Percentiles rank a stretch among this genome's conserved stretches.
Evolutionary conservation across 1,140 invertebrate genomes (phyloP).

Genomic region (Philaenus spumarius): DNA sequence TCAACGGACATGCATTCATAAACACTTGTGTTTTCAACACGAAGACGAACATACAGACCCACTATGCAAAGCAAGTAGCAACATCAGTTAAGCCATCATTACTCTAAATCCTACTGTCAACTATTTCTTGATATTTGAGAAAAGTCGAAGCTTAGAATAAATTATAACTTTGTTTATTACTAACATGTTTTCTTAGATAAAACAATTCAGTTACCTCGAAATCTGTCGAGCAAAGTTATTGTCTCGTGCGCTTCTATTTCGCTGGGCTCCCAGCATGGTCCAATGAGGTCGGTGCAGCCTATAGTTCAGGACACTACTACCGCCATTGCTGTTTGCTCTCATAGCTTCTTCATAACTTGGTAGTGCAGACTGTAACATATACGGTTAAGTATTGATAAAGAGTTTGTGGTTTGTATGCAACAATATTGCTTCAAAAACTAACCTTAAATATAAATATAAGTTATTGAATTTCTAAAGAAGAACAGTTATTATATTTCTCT

Average conservation of each 20-base stretch:
- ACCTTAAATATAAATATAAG: too few relatives aligned
- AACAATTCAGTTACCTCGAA: slow-evolving; percentile 38
- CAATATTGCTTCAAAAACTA: too few relatives aligned
- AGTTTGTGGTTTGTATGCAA: too few relatives aligned
- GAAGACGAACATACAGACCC: too few relatives aligned
- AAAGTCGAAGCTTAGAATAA: not conserved
- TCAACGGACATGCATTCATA: too few relatives aligned
- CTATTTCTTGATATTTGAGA: slow-evolving; percentile 17
- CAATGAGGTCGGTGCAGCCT: slow-evolving; percentile 35
- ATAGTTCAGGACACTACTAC: slow-evolving; percentile 14
- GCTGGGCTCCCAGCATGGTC: slow-evolving; percentile 29
- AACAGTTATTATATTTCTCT: too few relatives aligned
- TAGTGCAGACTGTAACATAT: slow-evolving; percentile 35
- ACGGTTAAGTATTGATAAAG: too few relatives aligned
- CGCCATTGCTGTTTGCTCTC: slow-evolving; percentile 29
- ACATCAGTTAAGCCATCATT: not conserved
- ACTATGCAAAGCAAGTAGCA: not conserved
- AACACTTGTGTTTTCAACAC: too few relatives aligned
- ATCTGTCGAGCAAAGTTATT: slow-evolving; percentile 33
- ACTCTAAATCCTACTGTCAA: not conserved
- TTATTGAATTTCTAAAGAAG: too few relatives aligned
- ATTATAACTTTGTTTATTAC: not conserved
- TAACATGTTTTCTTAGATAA: too few relatives aligned
- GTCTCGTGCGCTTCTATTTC: not conserved
- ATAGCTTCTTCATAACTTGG: slow-evolving; percentile 43